Conservation (phyloP, 2,113 vertebrate genomes). For the Oxyruncus cristatus region DNA sequence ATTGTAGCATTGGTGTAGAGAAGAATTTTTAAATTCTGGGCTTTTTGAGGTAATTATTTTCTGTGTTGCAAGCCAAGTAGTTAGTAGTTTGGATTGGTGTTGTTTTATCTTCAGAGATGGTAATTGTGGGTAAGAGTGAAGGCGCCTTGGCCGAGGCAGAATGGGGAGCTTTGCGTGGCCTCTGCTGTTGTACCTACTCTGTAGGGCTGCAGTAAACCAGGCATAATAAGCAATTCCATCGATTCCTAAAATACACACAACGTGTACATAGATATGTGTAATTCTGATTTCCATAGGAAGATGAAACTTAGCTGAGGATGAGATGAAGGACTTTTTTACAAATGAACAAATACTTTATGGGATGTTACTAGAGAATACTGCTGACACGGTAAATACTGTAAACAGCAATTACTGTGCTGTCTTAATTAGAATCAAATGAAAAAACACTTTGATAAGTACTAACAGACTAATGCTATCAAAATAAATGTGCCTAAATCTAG, state of each 20-base stretch:
- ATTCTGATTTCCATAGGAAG: neutral
- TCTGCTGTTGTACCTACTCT: neutral
- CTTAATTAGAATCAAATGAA: neutral
- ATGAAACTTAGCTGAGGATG: neutral
- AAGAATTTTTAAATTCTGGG: neutral
- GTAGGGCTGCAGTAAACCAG: neutral
- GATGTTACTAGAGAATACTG: neutral
- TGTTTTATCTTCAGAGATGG: neutral
- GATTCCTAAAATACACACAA: neutral
- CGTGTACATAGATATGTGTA: neutral
- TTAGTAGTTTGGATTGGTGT: neutral
- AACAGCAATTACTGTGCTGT: neutral
- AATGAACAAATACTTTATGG: neutral
- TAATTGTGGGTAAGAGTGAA: neutral
- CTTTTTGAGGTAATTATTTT: neutral
- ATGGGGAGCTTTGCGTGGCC: neutral
- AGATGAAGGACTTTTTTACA: neutral
- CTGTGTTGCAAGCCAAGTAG: neutral
- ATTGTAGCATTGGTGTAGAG: neutral
- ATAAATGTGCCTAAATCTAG: neutral
- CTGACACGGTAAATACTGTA: neutral
- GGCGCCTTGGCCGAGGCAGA: neutral
- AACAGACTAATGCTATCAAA: slow-evolving; percentile 18
- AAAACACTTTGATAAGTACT: neutral
- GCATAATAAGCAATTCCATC: neutral